Evolutionary conservation across 2,113 vertebrate species (phyloP), one percentile per base, ranked within the genome.

Genomic region (Xenopus laevis): DNA sequence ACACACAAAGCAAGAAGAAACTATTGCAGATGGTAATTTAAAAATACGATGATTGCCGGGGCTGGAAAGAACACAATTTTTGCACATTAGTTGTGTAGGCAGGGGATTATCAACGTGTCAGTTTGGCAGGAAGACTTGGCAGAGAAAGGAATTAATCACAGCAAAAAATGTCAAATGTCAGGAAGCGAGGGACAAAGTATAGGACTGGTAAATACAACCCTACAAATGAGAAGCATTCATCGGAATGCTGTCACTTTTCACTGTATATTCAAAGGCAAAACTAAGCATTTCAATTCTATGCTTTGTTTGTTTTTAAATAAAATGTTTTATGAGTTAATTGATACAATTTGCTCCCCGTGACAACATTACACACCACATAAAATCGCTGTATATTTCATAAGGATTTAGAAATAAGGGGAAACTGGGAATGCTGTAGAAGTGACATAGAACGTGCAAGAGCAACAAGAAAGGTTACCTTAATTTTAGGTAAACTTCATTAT

Each of bases 71-170:
- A 77, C 74, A 77, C 74, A 77, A 77, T 77, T 77, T 77, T 70
- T 77, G 74, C 74, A 77, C 74, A 77, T 77, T 77, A 77, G 74
- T 77, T 77, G 67, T 70, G 74, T 77, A 77, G 74, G 74, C 74
- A 77, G 66, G 74, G 74, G 74, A 77, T 77, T 77, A 77, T 77
- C 74, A 77, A 77, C 47, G 66, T 77, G 74, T 77, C 74, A 77
- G 59, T 77, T 77, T 77, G 74, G 66, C 46, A 77, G 59, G 60
- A 70, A 57, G 60, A 77, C 66, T 77, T 77, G 74, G 66, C 74
- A 77, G 66, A 40, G 50, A 77, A 70, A 70, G 60, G 74, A 70
- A 77, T 77, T 77, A 77, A 64, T 77, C 74, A 77, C 74, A 64
- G 66, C 58, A 77, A 75, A 75, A 68, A 77, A 77, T 77, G 74